Evolutionary conservation across 2,888 invertebrate species (phyloP), one percentile per base, ranked within the genome.

Genomic region (Adelphocoris suturalis): DNA sequence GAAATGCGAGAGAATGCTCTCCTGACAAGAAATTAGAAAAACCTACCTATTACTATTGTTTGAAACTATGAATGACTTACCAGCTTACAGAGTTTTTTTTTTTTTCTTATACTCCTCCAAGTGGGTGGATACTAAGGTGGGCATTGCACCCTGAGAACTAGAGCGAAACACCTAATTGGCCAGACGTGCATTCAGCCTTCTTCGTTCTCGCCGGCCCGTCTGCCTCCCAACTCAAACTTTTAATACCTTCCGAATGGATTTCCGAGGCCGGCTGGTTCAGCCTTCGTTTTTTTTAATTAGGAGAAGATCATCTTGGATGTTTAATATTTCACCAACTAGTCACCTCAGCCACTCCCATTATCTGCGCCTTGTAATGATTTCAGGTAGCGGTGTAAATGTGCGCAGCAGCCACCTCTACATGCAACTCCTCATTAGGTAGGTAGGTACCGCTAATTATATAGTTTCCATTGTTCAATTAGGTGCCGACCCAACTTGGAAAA

Each of bases 161-260:
- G 68, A 68, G 68, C 68, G 68, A 68, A 68, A 68, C 68, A 68
- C 68, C 68, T 68, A 68, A 68, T 68, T 68, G 68, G 68, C 68
- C 68, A 68, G 68, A 68, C 68, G 68, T 68, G 68, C 68, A 68
- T 23, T 68, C 23, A 68, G 68, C 68, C 68, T 68, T 68, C 68
- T 68, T 68, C 68, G 12, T 68, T 68, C 68, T 23, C 68, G 23
- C 68, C 52, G 16, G 52, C 13, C 23, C 27, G 68, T 68, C 68
- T 68, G 68, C 37, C 68, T 68, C 68, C 61, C 68, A 12, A 23
- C 68, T 68, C 68, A 27, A 68, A 68, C 14, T 14, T n/a, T n/a
- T 4, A 57, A 2, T 23, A 3, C 68, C 27, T 68, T 12, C 68
- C n/a, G n/a, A 68, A 23, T 68, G 68, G 68, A 9, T 61, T 61